phyloP scores from a whole-genome alignment of 30 jellyfish, hydroid and myxozoan genomes.

The Cassiopea andromeda region DNA sequence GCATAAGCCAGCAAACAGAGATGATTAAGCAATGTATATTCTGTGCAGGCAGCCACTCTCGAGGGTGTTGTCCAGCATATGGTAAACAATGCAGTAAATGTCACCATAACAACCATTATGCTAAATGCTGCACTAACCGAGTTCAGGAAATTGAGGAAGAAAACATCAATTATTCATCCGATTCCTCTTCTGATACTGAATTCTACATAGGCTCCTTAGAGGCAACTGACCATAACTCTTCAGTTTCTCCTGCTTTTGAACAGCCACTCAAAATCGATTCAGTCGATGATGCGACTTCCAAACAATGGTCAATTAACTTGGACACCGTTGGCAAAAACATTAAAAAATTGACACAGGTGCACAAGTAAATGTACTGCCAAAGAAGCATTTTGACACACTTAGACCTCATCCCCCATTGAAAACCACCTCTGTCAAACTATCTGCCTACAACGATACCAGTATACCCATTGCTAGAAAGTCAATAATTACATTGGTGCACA shows the following conservation, averaged over 20 bases:
- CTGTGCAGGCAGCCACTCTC: slow-evolving; percentile 75
- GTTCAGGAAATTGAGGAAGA: slow-evolving; percentile 36
- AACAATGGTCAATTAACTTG: slow-evolving; percentile 35
- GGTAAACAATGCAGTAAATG: slow-evolving; percentile 38
- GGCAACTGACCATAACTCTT: slow-evolving; percentile 30
- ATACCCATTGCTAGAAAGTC: slow-evolving; percentile 48
- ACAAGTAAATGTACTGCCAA: slow-evolving; percentile 42
- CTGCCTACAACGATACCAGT: slow-evolving; percentile 49
- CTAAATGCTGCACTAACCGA: slow-evolving; percentile 36
- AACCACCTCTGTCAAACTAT: slow-evolving; percentile 44
- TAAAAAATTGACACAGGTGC: slow-evolving; percentile 67
- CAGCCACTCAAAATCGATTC: slow-evolving; percentile 46
- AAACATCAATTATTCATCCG: neutral
- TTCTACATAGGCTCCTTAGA: slow-evolving; percentile 28
- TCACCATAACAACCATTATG: slow-evolving; percentile 34
- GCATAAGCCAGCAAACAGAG: slow-evolving; percentile 26
- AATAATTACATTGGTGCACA: slow-evolving; percentile 33
- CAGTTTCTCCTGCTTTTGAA: slow-evolving; percentile 23
- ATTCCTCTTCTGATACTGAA: slow-evolving; percentile 42
- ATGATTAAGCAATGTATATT: slow-evolving; percentile 43
- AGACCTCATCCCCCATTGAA: slow-evolving; percentile 33
- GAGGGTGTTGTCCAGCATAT: slow-evolving; percentile 64
- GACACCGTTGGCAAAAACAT: slow-evolving; percentile 22
- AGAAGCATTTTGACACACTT: slow-evolving; percentile 18
- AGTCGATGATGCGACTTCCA: slow-evolving; percentile 29